A percentile compares a stretch with the other conserved stretches of the same genome.
These are phyloP conservation scores for Eidolon helvum DNA, from an alignment of 2,113 vertebrate species.

Conservation along the genomic window DNA sequence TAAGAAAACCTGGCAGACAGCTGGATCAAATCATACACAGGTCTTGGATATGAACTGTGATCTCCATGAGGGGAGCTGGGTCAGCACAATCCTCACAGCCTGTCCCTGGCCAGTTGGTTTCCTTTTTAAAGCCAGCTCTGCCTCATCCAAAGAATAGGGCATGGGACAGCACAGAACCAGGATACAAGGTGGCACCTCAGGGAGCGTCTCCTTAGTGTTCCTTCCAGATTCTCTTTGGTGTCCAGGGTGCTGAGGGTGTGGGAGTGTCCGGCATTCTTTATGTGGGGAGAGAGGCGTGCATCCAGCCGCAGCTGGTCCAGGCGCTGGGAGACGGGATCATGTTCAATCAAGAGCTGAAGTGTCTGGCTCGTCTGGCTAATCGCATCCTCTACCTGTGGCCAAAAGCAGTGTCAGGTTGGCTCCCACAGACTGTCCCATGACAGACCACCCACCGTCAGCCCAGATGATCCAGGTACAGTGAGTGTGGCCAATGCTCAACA, in stretches of 20 bases:
- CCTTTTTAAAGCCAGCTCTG: background rate
- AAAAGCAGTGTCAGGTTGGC: background rate
- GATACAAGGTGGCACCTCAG: slow-evolving; percentile 85
- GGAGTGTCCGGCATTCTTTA: slow-evolving; percentile 86
- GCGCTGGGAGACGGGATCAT: slow-evolving; percentile 93
- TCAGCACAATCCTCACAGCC: slow-evolving; percentile 11
- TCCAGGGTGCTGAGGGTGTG: slow-evolving; percentile 85
- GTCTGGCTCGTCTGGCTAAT: slow-evolving; percentile 93
- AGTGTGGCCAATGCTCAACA: background rate
- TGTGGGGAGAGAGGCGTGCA: slow-evolving; percentile 85
- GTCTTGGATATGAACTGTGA: slow-evolving; percentile 30
- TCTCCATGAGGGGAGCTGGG: background rate
- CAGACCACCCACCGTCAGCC: background rate
- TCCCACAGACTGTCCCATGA: background rate
- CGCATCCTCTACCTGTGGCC: slow-evolving; percentile 90
- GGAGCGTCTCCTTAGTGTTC: slow-evolving; percentile 89
- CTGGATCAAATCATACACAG: background rate
- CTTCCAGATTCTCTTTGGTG: slow-evolving; percentile 88
- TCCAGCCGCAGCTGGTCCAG: slow-evolving; percentile 89
- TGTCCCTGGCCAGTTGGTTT: background rate
- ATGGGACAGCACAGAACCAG: background rate
- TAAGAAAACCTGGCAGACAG: slow-evolving; percentile 23
- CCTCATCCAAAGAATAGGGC: background rate
- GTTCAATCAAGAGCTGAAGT: slow-evolving; percentile 95
- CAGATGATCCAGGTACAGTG: background rate